Conservation (phyloP, 2,797 vertebrate genomes). For the Amblyopsis hoosieri region DNA sequence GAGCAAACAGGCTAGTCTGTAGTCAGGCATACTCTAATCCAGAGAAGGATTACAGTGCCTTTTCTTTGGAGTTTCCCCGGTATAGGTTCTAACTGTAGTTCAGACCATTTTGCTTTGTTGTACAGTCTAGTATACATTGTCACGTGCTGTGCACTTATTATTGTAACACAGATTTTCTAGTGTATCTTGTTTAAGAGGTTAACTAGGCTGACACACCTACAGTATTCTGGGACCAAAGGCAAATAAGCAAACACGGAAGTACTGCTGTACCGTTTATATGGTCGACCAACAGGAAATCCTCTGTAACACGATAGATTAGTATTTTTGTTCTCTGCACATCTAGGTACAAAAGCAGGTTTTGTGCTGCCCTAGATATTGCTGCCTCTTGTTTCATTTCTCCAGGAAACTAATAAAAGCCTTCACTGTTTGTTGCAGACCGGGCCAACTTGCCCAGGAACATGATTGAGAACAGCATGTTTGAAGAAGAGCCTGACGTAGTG, state of each 20-base stretch:
- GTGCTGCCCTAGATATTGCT: slow-evolving; percentile 4
- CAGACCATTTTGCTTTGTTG: too few relatives aligned
- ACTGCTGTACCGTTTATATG: background rate
- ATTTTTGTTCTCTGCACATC: slow-evolving; percentile 19
- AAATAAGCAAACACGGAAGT: slow-evolving; percentile 43
- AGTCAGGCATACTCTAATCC: slow-evolving; percentile 9
- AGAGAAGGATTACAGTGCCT: background rate
- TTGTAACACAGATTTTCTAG: too few relatives aligned
- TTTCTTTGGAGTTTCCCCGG: background rate
- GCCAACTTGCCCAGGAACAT: slow-evolving; percentile 93
- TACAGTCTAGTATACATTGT: too few relatives aligned
- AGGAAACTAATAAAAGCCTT: slow-evolving; percentile 19
- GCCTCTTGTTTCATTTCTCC: background rate
- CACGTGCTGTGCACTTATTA: too few relatives aligned
- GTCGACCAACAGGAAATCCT: slow-evolving; percentile 41
- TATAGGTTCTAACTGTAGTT: too few relatives aligned
- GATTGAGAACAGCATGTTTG: slow-evolving; percentile 99
- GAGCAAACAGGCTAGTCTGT: slow-evolving; percentile 16
- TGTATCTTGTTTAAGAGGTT: background rate
- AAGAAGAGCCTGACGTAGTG: slow-evolving; percentile 95
- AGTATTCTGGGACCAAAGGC: slow-evolving; percentile 10
- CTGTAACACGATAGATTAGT: slow-evolving; percentile 18
- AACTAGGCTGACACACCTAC: slow-evolving; percentile 2
- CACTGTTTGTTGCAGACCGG: slow-evolving; percentile 78
- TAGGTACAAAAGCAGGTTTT: slow-evolving; percentile 10